Evolutionary conservation across 2,797 vertebrate species (phyloP).

Genomic region (Cirrhinus molitorella): DNA sequence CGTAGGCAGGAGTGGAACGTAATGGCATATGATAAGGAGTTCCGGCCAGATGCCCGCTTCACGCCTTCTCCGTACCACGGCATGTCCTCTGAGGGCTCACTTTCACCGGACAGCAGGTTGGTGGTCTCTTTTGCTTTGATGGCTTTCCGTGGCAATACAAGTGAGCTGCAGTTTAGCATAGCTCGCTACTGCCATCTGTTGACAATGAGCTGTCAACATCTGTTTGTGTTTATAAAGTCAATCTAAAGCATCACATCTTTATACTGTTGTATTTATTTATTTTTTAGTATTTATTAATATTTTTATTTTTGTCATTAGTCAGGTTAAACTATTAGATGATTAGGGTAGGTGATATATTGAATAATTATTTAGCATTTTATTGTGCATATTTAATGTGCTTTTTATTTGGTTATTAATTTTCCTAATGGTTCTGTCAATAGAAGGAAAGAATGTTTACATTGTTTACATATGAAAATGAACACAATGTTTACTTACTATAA

Average conservation of each 20-base stretch:
- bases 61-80: slow-evolving; percentile 92
- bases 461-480: no score
- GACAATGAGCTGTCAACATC: slow-evolving; percentile 31
- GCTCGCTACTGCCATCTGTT: slow-evolving; percentile 71
- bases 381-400: background rate
- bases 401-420: background rate
- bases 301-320: background rate
- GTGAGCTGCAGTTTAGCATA: background rate
- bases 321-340: background rate
- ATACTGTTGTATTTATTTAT: background rate
- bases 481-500: background rate
- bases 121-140: background rate
- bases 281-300: background rate
- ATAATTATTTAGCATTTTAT: background rate
- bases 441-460: background rate
- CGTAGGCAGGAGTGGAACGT: slow-evolving; percentile 94
- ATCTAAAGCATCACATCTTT: background rate
- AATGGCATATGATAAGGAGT: slow-evolving; percentile 93
- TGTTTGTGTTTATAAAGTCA: background rate
- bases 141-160: background rate
- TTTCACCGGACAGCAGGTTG: slow-evolving; percentile 91
- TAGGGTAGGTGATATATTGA: background rate
- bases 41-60: slow-evolving; percentile 89
- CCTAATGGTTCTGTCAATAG: background rate
- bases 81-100: slow-evolving; percentile 91